Evolutionary conservation across 2,888 invertebrate species (phyloP), one percentile per base, ranked within the genome.

Genomic region (Deladenus siricidicola): DNA sequence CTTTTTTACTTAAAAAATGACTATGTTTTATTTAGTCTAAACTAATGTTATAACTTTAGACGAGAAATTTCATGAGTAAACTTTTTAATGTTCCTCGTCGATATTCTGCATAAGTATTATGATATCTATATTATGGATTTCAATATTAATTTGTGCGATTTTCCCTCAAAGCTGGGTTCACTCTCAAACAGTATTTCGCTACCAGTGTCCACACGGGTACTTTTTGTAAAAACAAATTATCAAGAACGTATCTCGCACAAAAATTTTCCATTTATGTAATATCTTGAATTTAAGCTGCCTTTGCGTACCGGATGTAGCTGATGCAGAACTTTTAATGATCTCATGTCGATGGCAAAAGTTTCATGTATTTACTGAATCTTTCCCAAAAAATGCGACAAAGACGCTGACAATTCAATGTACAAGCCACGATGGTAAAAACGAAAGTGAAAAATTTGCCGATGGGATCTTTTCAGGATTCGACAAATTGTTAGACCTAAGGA

Each of bases 231-330:
- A n/a, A n/a, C n/a, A n/a, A n/a, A n/a, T n/a, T 34, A 34, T 34
- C 39, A 34, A 34, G 8, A 34, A 34, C 39, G 14, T 14, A 34
- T 10, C 8, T 47, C 47, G 47, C 8, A 47, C 8, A 6, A 47
- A 47, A 47, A 6, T 47, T 10, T 6, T 6, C 21, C 21, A 47
- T 47, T 21, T 47, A 53, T 42, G n/a, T 34, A n/a, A 28, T 63
- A 34, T 19, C 8, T 29, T 4, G 43, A 23, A 47, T 69, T 71
- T 24, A 62, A 74, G 74, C 43, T 74, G 74, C 44, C 64, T 68
- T 60, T 74, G 74, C 52, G 62, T 72, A 19, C 72, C 73, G 43
- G 74, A 74, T 60, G 54, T 60, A 26, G 52, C 50, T 14, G 60
- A 63, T 21, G 47, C 42, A 28, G 58, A 66, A 21, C 57, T 65